phyloP scores from a whole-genome alignment of 2,888 invertebrate species.

The Nomada hirtipes region DNA sequence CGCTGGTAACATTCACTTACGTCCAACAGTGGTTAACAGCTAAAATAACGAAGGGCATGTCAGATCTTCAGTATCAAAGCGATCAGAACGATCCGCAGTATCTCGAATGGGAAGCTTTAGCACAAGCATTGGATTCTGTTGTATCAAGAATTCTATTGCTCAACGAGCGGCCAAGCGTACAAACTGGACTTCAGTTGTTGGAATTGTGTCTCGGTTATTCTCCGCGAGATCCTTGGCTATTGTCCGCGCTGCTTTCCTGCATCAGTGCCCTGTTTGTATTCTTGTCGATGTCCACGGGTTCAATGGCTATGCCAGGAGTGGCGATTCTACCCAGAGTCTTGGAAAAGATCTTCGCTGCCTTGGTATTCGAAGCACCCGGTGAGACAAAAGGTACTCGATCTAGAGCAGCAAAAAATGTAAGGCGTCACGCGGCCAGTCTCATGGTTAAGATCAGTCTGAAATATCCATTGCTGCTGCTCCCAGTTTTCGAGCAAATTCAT shows the following conservation, averaged over 20 bases:
- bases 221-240: conserved; percentile 91
- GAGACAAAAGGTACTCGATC: conserved; percentile 89
- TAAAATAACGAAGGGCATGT: conserved; percentile 89
- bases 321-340: conserved; percentile 91
- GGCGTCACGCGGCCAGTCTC: conserved; percentile 95
- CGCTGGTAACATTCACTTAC: conserved; percentile 92
- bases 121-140: conserved; percentile 92
- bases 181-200: conserved; percentile 91
- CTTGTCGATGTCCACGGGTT: conserved; percentile 94
- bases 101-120: conserved; percentile 94
- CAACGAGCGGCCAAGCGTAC: conserved; percentile 90
- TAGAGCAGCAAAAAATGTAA: conserved; percentile 92
- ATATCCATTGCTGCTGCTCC: conserved; percentile 93
- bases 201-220: conserved; percentile 91
- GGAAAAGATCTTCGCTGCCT: conserved; percentile 94
- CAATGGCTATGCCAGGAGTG: conserved; percentile 89
- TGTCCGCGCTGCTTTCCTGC: conserved; percentile 94
- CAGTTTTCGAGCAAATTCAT: conserved; percentile 94
- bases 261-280: conserved; percentile 96
- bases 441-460: conserved; percentile 96
- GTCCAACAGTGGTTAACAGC: conserved; percentile 93
- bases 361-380: conserved; percentile 90
- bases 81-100: conserved; percentile 88
- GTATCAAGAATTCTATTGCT: conserved; percentile 91
- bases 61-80: conserved; percentile 80